phyloP scores from a whole-genome alignment of 2,888 invertebrate genomes.

The Mamestra brassicae region DNA sequence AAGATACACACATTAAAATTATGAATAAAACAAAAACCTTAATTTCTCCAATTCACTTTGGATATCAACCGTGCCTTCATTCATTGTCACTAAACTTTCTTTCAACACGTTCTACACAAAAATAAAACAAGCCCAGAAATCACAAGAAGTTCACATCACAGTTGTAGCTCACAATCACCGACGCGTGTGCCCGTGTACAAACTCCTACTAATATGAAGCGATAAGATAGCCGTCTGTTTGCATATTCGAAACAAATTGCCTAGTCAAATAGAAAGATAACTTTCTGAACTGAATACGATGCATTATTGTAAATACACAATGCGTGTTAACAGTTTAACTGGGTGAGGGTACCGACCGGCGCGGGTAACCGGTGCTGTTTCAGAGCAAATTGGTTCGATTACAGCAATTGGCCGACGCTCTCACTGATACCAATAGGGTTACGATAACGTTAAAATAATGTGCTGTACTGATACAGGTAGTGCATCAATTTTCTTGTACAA shows the following conservation, averaged over 20 bases:
- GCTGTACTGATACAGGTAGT: conserved; percentile 38
- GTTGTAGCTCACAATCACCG: conserved; percentile 66
- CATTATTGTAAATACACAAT: conserved; percentile 70
- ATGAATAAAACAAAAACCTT: conserved; percentile 72
- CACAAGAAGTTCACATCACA: conserved; percentile 77
- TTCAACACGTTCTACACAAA: conserved; percentile 52
- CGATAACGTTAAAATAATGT: conserved; percentile 58
- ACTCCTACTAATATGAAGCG: conserved; percentile 80
- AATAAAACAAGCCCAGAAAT: conserved; percentile 61
- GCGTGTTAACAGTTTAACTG: conserved; percentile 63
- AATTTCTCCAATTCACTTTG: conserved; percentile 83
- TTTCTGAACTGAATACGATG: conserved; percentile 68
- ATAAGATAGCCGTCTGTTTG: conserved; percentile 86
- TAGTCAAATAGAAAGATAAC: conserved; percentile 77
- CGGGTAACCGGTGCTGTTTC: conserved; percentile 65
- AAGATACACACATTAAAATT: conserved; percentile 5
- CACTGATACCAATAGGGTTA: conserved; percentile 64
- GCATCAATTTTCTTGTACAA: not conserved
- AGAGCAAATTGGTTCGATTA: conserved; percentile 80
- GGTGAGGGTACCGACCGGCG: conserved; percentile 68
- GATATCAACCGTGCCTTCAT: conserved; percentile 80
- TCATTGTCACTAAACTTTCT: conserved; percentile 72
- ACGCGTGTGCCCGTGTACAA: conserved; percentile 76
- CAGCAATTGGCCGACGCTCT: conserved; percentile 77
- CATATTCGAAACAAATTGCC: conserved; percentile 80